Evolutionary conservation across 2,888 invertebrate genomes (phyloP).

Genomic region (Agrilus biguttatus): DNA sequence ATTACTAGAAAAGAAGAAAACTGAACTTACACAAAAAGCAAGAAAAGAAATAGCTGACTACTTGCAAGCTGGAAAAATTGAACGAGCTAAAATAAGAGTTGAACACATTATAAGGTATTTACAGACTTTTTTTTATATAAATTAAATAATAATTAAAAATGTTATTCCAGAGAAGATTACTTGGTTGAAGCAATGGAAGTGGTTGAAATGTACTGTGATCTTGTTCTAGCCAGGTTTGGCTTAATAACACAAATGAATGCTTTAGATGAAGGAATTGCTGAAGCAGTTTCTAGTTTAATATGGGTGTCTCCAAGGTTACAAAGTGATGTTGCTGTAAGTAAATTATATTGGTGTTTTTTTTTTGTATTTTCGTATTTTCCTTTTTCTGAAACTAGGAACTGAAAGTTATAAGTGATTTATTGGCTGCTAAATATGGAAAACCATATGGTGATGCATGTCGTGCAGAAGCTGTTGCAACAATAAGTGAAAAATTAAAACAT

Average conservation of each 20-base stretch:
- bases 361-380: neutral
- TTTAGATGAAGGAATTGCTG: constrained; percentile 88
- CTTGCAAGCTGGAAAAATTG: constrained; percentile 68
- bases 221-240: constrained; percentile 90
- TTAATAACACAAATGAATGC: constrained; percentile 94
- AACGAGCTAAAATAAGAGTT: constrained; percentile 90
- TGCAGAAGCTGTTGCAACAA: constrained; percentile 63
- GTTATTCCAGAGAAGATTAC: constrained; percentile 77
- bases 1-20: constrained; percentile 92
- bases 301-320: constrained; percentile 94
- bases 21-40: constrained; percentile 90
- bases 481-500: constrained; percentile 82
- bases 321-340: constrained; percentile 56
- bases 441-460: constrained; percentile 82
- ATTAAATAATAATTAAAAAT: neutral
- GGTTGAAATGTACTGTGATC: constrained; percentile 98
- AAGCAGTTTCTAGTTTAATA: constrained; percentile 89
- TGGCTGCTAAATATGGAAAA: constrained; percentile 86
- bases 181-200: constrained; percentile 98
- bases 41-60: constrained; percentile 97
- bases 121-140: neutral
- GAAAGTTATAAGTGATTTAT: constrained; percentile 73
- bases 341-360: neutral
- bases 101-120: constrained; percentile 85
- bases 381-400: constrained; percentile 36